These are phyloP conservation scores for Cacajao melanocephalus DNA, from an alignment of 2,797 vertebrate species.

Conservation along the genomic window DNA sequence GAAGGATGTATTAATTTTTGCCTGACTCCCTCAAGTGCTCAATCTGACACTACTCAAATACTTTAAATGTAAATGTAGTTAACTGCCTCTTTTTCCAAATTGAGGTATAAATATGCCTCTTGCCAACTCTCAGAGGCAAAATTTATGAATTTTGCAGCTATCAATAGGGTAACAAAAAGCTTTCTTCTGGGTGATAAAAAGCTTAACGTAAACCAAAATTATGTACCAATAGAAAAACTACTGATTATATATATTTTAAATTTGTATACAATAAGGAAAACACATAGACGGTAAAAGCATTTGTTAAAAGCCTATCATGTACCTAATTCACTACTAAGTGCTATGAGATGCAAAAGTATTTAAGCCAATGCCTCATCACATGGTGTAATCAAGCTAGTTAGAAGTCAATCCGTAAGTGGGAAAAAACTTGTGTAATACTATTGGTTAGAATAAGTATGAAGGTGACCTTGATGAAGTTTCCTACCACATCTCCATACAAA, in stretches of 20 bases:
- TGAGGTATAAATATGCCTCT: background rate
- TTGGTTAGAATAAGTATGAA: background rate
- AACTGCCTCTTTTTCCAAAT: slow-evolving; percentile 1
- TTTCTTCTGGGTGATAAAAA: slow-evolving; percentile 13
- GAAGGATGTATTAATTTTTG: background rate
- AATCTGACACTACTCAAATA: background rate
- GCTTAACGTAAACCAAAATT: slow-evolving; percentile 38
- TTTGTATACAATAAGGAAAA: background rate
- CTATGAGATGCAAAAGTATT: slow-evolving; percentile 8
- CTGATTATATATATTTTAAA: background rate
- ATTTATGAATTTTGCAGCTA: slow-evolving; percentile 11
- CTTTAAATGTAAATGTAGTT: background rate
- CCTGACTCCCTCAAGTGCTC: background rate
- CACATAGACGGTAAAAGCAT: background rate
- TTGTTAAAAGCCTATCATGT: background rate
- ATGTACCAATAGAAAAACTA: background rate
- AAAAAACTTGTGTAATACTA: background rate
- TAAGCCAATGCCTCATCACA: background rate
- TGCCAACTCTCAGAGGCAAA: background rate
- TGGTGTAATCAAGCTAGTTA: background rate
- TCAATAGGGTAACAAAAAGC: background rate
- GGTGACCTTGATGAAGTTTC: background rate
- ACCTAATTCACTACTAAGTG: background rate
- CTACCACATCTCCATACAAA: background rate
- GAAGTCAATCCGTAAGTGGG: background rate